Base-by-base conservation (phyloP, 2,888 invertebrate species). In the Nemurella pictetii region DNA sequence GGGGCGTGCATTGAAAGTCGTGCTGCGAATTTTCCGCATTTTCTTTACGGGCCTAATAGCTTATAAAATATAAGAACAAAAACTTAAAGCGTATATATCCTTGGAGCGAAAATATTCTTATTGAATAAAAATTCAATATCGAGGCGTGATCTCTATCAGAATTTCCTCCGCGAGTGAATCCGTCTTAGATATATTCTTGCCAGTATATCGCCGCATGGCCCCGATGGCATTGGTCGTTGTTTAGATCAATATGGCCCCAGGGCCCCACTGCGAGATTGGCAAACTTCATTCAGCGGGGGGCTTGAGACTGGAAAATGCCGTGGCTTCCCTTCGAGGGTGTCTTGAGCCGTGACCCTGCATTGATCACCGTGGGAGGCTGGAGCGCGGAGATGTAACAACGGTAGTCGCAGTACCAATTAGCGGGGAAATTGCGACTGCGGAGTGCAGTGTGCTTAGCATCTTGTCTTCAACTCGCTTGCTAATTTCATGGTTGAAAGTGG, bases 101-200 rank as follows among this genome's bases (percentile, higher is more conserved):
- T 20, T 20, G 20, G 12, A n/a, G n/a, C n/a, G n/a, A 55, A 55
- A 55, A 55, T 55, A 55, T 26, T 80, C 32, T 80, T 35, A 80
- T 80, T 80, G 80, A 80, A 80, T 80, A 35, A 80, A 80, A 80
- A 35, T 80, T 80, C 80, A 80, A 80, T 80, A 80, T 80, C 35
- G 25, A 30, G 36, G 32, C 30, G 80, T 20, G 55, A 55, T 12
- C 20, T 7, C 55, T 55, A 55, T 55, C 55, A 55, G 55, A 55
- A 55, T 15, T 55, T 55, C 20, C 55, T 20, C 20, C 55, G 4
- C 35, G 4, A 55, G 55, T 55, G 55, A 7, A 55, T 20, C 15
- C 55, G 55, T 55, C 55, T 35, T 55, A 55, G 55, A 55, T 55
- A 55, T 55, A 55, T 55, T 55, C 55, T n/a, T 1, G 20, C 55